Percentiles rank a stretch among this genome's conserved stretches.
Conservation (phyloP, 2,113 vertebrate species). For the Centropus bengalensis region DNA sequence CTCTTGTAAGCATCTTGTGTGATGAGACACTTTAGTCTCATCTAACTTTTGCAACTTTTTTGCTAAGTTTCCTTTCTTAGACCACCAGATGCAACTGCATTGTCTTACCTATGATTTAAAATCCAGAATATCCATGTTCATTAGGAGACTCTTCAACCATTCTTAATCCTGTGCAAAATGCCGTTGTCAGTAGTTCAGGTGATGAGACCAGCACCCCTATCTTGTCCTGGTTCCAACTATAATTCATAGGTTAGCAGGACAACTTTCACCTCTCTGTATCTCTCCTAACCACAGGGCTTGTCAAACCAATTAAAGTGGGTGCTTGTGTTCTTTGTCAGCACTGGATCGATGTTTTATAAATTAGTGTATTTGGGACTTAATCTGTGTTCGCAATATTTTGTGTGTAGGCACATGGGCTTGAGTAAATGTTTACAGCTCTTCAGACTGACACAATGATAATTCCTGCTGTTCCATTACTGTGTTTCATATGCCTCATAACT, state of each 20-base stretch:
- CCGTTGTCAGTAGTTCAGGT: neutral
- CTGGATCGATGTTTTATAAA: neutral
- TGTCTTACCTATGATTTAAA: neutral
- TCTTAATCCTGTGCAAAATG: neutral
- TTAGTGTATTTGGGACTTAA: neutral
- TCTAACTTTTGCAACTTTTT: neutral
- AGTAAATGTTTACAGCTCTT: neutral
- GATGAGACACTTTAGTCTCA: neutral
- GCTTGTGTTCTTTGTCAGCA: neutral
- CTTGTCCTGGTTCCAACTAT: neutral
- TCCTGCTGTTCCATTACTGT: neutral
- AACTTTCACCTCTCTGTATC: neutral
- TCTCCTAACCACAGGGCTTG: neutral
- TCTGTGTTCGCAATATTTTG: neutral
- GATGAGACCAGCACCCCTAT: neutral
- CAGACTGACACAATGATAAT: neutral
- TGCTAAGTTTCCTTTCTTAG: neutral
- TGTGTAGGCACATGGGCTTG: neutral
- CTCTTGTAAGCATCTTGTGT: neutral
- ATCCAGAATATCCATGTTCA: neutral
- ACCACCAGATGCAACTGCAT: neutral
- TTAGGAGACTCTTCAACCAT: neutral
- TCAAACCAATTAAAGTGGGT: neutral
- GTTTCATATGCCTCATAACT: neutral
- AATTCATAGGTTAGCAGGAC: neutral